Base-by-base conservation (phyloP, 2,797 vertebrate genomes). In the Lepus townsendii region DNA sequence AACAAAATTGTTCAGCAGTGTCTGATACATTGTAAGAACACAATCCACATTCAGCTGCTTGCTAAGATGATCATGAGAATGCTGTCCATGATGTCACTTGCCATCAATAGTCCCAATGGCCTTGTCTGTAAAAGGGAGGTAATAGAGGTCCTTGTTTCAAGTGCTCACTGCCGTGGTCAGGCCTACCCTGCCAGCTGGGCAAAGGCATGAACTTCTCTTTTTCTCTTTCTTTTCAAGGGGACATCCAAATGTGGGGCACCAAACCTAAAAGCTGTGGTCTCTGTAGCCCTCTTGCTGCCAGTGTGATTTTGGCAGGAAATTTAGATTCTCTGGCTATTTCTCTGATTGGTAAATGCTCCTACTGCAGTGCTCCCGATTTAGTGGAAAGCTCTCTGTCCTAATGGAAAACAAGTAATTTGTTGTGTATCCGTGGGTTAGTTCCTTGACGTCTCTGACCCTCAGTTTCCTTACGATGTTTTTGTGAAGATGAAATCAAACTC, bases 401-500 rank as follows among this genome's bases (percentile, higher is more conserved):
- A 57, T 19, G 54, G 54, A 57, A 57, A 50, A 30, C 26, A n/a
- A 62, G 66, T 66, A 62, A 47, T 24, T 90, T 38, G n/a, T 24
- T 82, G 27, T 82, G 17, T 3, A 68, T 83, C 24, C 27, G 60
- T 63, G 32, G 38, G 42, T n/a, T 92, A 90, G 17, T 94, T 71
- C 76, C 12, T 84, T 63, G 20, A 35, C 42, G 52, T 85, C 27
- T 69, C 42, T 30, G 47, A 78, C 2, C 27, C 22, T 84, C 9
- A 50, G 52, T 65, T 90, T 93, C 63, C 32, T 63, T 54, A 60
- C 27, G 42, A 88, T 30, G 6, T 9, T 72, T 93, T 75, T 52
- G 32, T 89, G 66, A 84, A 84, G 65, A 94, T 78, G 72, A 72
- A 77, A 47, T 42, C 62, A 35, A 93, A 90, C 77, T 42, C 6